Evolutionary conservation across 1,140 invertebrate genomes (phyloP).

Genomic region (Solenopsis invicta): DNA sequence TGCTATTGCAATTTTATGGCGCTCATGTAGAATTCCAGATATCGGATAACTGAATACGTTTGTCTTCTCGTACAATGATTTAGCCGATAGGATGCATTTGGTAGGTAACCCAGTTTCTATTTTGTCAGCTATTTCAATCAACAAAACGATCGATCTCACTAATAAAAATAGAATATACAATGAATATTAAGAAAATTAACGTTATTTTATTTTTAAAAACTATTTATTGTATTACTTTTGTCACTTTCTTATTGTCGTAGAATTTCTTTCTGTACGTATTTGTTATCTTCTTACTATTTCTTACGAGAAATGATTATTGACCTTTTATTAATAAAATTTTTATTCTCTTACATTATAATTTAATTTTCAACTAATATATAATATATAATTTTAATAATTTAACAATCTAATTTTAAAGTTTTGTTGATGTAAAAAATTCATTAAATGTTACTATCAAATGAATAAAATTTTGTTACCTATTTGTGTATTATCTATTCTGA

Average conservation of each 20-base stretch:
- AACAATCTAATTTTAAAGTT: not conserved
- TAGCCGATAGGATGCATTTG: not conserved
- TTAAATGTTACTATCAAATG: not conserved
- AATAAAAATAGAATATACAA: constrained; percentile 10
- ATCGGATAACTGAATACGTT: not conserved
- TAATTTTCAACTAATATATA: no score
- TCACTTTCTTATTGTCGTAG: no score
- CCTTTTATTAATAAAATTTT: not conserved
- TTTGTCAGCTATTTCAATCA: constrained; percentile 44
- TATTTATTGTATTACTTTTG: not conserved
- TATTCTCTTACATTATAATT: no score
- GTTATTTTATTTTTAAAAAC: not conserved
- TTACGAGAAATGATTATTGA: not conserved
- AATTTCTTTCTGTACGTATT: not conserved
- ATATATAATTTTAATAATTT: not conserved
- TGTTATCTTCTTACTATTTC: not conserved
- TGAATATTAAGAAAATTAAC: not conserved
- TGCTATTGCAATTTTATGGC: constrained; percentile 36
- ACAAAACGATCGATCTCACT: not conserved
- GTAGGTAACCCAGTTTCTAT: constrained; percentile 35
- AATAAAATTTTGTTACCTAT: not conserved
- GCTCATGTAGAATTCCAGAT: constrained; percentile 47
- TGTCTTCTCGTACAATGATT: constrained; percentile 48
- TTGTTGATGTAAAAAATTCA: not conserved
- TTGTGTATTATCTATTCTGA: not conserved